Percentiles rank a stretch among this genome's conserved stretches.
Evolutionary conservation across 2,888 invertebrate species (phyloP).

Genomic region (Eristalis arbustorum): DNA sequence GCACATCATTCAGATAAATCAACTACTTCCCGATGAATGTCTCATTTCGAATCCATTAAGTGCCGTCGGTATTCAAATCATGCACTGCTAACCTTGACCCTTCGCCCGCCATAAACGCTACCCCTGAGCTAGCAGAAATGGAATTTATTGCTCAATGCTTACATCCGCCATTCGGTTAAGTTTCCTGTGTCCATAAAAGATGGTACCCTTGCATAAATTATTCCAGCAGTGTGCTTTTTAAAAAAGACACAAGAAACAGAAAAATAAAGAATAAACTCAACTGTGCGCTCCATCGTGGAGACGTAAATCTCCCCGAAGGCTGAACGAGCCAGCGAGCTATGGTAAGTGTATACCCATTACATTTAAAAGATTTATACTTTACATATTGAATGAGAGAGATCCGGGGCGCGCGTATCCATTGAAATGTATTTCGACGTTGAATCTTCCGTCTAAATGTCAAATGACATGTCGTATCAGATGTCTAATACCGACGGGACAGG

Average conservation of each 20-base stretch:
- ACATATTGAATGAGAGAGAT: slow-evolving; percentile 43
- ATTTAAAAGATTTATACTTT: slow-evolving; percentile 36
- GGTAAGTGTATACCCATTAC: background rate
- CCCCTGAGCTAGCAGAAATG: slow-evolving; percentile 23
- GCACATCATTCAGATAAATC: slow-evolving; percentile 18
- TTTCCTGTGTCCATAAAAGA: slow-evolving; percentile 31
- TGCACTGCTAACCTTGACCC: slow-evolving; percentile 46
- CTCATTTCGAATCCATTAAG: slow-evolving; percentile 39
- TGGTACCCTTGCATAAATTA: slow-evolving; percentile 32
- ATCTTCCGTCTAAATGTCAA: background rate
- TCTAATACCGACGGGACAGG: background rate
- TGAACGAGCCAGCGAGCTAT: background rate
- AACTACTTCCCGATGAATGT: slow-evolving; percentile 38
- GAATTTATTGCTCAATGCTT: slow-evolving; percentile 56
- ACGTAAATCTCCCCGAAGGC: background rate
- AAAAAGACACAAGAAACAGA: background rate
- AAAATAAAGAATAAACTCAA: slow-evolving; percentile 14
- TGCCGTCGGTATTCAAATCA: slow-evolving; percentile 35
- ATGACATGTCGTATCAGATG: slow-evolving; percentile 41
- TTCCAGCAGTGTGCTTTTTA: background rate
- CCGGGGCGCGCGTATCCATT: background rate
- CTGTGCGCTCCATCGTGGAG: background rate
- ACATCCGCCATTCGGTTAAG: slow-evolving; percentile 50
- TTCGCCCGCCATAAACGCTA: slow-evolving; percentile 6
- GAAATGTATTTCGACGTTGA: background rate